Conservation (phyloP, 2,888 invertebrate genomes). For the Fissipunctia ypsillon region DNA sequence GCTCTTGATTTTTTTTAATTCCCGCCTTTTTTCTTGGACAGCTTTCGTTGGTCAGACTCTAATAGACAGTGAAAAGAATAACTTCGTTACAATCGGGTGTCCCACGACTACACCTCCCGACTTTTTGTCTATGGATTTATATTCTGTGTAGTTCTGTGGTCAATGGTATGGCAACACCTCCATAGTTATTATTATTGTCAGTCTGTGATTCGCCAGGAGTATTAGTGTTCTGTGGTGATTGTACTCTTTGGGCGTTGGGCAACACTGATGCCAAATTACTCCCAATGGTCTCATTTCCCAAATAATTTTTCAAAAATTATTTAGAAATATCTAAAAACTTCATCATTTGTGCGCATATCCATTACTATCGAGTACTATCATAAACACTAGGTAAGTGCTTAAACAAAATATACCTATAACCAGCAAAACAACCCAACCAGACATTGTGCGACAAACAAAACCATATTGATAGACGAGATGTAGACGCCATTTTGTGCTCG, state of each 20-base stretch:
- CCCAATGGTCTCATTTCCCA: not conserved
- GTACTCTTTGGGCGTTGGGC: no score
- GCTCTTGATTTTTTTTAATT: no score
- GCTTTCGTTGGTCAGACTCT: no score
- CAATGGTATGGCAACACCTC: slow-evolving; percentile 6
- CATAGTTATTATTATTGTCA: no score
- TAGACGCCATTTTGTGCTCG: slow-evolving; percentile 65
- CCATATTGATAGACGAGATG: slow-evolving; percentile 18
- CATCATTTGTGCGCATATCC: slow-evolving; percentile 8
- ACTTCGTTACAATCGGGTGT: no score
- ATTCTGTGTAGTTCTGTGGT: not conserved
- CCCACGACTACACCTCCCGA: no score
- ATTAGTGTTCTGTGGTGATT: no score
- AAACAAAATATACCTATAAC: not conserved
- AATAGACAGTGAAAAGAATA: no score
- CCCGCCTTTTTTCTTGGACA: no score
- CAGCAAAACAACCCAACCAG: not conserved
- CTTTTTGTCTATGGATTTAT: not conserved
- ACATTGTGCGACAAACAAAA: slow-evolving; percentile 25
- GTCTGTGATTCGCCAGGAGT: no score
- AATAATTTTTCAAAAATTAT: not conserved
- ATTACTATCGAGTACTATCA: slow-evolving; percentile 5
- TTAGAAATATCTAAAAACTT: not conserved
- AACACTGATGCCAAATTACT: slow-evolving; percentile 17
- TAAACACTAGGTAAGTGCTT: slow-evolving; percentile 38